Evolutionary conservation across 2,797 vertebrate species (phyloP).

Genomic region (Sebastes miniatus): DNA sequence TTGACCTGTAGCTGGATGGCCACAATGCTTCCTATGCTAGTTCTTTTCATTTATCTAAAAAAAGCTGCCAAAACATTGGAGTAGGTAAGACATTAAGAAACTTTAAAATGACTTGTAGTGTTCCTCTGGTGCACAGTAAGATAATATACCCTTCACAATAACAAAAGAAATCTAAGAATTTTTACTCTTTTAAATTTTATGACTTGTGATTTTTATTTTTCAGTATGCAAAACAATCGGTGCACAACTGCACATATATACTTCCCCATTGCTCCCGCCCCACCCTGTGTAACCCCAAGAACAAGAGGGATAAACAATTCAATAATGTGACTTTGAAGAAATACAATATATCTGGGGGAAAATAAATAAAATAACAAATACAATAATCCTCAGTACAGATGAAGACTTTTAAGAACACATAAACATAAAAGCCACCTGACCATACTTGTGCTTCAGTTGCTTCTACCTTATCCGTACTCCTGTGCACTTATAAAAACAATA

Average conservation of each 20-base stretch:
- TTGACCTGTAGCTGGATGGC: neutral
- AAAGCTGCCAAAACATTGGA: neutral
- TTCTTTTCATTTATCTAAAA: neutral
- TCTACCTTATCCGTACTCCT: neutral
- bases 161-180: neutral
- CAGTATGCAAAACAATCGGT: neutral
- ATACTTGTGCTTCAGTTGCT: neutral
- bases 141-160: neutral
- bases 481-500: neutral
- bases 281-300: neutral
- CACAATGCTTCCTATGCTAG: neutral
- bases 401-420: neutral
- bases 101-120: neutral
- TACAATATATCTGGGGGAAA: neutral
- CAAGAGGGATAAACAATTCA: neutral
- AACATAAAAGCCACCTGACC: neutral
- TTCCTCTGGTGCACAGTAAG: neutral
- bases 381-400: neutral
- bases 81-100: neutral
- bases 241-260: neutral
- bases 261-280: neutral
- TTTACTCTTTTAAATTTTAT: neutral
- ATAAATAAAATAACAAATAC: neutral
- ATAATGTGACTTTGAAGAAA: neutral
- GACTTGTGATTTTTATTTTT: neutral